A percentile compares a stretch with the other conserved stretches of the same genome.
These are phyloP conservation scores for Plutomurus gul DNA, from an alignment of 1,140 invertebrate genomes.

Conservation along the genomic window DNA sequence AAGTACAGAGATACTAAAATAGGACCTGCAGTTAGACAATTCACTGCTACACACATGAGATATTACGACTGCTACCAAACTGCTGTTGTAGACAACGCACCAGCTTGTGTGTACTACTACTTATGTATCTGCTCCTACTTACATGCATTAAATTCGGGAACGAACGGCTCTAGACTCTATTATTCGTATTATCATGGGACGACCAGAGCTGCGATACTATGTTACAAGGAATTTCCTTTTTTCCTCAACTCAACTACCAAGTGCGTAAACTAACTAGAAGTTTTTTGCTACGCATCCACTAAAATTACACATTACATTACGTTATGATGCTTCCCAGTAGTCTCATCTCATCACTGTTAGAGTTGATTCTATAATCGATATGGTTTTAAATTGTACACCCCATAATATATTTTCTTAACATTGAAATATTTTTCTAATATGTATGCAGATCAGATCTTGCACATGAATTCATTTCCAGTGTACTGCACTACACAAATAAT, in stretches of 20 bases:
- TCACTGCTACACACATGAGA: not conserved
- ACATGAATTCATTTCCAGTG: too few relatives aligned
- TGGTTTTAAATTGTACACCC: too few relatives aligned
- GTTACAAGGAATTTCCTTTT: constrained; percentile 31
- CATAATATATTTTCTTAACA: too few relatives aligned
- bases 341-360: not conserved
- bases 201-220: constrained; percentile 17
- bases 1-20: too few relatives aligned
- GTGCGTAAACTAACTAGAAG: too few relatives aligned
- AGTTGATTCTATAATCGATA: too few relatives aligned
- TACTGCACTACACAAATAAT: too few relatives aligned
- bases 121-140: not conserved
- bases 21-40: too few relatives aligned
- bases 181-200: not conserved
- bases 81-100: too few relatives aligned
- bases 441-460: too few relatives aligned
- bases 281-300: not conserved
- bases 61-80: not conserved
- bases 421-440: too few relatives aligned
- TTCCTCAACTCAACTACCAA: not conserved
- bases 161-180: not conserved
- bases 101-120: not conserved
- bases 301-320: not conserved
- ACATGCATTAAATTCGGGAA: not conserved
- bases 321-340: constrained; percentile 2